A percentile compares a stretch with the other conserved stretches of the same genome.
These are phyloP conservation scores for Drosophila tanythrix DNA, from an alignment of 2,888 invertebrate genomes.

Conservation along the genomic window DNA sequence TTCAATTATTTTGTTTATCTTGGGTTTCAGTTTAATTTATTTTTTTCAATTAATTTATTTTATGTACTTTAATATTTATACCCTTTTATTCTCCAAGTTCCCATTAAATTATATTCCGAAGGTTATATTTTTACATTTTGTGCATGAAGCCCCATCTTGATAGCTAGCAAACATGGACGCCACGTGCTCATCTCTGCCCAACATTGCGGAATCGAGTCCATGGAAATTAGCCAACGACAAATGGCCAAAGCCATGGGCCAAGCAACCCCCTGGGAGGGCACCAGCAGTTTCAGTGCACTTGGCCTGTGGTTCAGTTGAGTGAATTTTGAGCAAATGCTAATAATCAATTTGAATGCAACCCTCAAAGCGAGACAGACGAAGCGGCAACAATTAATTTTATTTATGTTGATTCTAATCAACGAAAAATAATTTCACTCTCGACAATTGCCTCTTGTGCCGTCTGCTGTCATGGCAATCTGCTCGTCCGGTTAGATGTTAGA, in stretches of 20 bases:
- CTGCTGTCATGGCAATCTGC: conserved; percentile 57
- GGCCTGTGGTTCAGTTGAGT: conserved; percentile 56
- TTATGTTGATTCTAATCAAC: conserved; percentile 79
- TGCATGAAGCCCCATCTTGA: not conserved
- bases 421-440: conserved; percentile 45
- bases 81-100: not conserved
- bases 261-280: conserved; percentile 31
- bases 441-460: conserved; percentile 49
- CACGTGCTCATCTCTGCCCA: conserved; percentile 9
- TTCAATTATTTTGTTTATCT: not conserved
- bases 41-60: not conserved
- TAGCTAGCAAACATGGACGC: not conserved
- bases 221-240: conserved; percentile 35
- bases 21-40: no score
- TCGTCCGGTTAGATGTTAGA: not conserved
- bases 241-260: conserved; percentile 35
- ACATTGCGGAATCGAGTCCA: conserved; percentile 1
- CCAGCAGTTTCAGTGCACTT: conserved; percentile 43
- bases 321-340: conserved; percentile 53
- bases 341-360: conserved; percentile 81
- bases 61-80: accelerated
- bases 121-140: not conserved
- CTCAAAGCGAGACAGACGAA: conserved; percentile 44
- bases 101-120: not conserved
- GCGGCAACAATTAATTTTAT: conserved; percentile 80